phyloP scores from a whole-genome alignment of 2,888 invertebrate species.

The Calameuta idolon region DNA sequence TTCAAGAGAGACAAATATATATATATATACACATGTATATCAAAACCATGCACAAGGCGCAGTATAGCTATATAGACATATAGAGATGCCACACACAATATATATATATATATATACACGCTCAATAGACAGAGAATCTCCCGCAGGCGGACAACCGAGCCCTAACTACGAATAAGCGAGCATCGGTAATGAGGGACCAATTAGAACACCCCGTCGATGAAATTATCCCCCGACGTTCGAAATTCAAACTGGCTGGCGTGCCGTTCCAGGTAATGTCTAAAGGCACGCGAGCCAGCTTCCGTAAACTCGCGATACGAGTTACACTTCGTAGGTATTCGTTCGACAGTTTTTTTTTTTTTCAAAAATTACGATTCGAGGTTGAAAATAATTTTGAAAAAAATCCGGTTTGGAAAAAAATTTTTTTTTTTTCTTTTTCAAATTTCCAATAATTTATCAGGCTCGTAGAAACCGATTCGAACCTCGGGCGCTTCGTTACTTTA shows the following conservation, averaged over 20 bases:
- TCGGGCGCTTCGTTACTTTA: conserved; percentile 44
- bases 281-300: conserved; percentile 53
- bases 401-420: no score
- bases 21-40: no score
- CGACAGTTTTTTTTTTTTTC: no score
- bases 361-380: not conserved
- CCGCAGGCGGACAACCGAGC: conserved; percentile 11
- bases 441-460: no score
- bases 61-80: no score
- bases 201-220: conserved; percentile 65
- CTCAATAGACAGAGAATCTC: conserved; percentile 1
- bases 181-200: conserved; percentile 67
- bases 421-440: no score
- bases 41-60: not conserved
- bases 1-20: conserved; percentile 9
- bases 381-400: conserved; percentile 1
- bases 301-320: conserved; percentile 14
- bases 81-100: not conserved
- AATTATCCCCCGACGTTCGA: conserved; percentile 62
- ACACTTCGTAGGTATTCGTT: not conserved
- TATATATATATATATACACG: not conserved
- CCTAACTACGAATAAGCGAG: conserved; percentile 55
- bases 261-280: conserved; percentile 51
- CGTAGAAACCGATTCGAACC: no score
- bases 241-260: conserved; percentile 63